These are phyloP conservation scores for Falcaria lacertinaria DNA, from an alignment of 2,888 invertebrate genomes.

Conservation along the genomic window DNA sequence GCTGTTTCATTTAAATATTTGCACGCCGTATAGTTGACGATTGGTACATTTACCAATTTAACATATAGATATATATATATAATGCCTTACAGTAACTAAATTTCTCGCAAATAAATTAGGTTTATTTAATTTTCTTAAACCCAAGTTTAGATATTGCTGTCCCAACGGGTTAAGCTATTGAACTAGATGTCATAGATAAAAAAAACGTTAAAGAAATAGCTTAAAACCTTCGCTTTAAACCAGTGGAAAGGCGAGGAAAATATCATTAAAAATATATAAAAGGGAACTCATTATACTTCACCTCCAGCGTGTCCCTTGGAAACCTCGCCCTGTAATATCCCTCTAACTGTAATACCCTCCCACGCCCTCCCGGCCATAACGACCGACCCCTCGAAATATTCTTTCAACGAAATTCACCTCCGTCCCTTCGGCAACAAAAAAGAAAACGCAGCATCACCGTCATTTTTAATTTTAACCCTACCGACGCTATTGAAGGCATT, in stretches of 20 bases:
- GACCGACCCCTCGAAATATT: slow-evolving; percentile 69
- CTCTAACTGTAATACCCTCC: slow-evolving; percentile 67
- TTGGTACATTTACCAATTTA: too few relatives aligned
- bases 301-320: slow-evolving; percentile 52
- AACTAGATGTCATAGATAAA: too few relatives aligned
- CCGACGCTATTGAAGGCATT: slow-evolving; percentile 73
- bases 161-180: too few relatives aligned
- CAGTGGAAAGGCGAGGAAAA: slow-evolving; percentile 29
- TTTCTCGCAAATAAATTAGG: too few relatives aligned
- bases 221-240: slow-evolving; percentile 23
- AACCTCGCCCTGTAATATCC: slow-evolving; percentile 48
- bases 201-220: too few relatives aligned
- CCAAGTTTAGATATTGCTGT: too few relatives aligned
- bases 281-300: slow-evolving; percentile 68
- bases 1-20: too few relatives aligned
- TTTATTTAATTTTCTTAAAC: too few relatives aligned
- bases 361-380: slow-evolving; percentile 55
- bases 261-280: slow-evolving; percentile 57
- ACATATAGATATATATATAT: too few relatives aligned
- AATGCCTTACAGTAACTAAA: too few relatives aligned
- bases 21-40: too few relatives aligned
- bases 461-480: slow-evolving; percentile 76
- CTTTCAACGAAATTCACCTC: slow-evolving; percentile 63
- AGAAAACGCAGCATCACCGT: slow-evolving; percentile 74
- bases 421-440: slow-evolving; percentile 65